Evolutionary conservation across 2,797 vertebrate genomes (phyloP).

Genomic region (Pachyuromys duprasi): DNA sequence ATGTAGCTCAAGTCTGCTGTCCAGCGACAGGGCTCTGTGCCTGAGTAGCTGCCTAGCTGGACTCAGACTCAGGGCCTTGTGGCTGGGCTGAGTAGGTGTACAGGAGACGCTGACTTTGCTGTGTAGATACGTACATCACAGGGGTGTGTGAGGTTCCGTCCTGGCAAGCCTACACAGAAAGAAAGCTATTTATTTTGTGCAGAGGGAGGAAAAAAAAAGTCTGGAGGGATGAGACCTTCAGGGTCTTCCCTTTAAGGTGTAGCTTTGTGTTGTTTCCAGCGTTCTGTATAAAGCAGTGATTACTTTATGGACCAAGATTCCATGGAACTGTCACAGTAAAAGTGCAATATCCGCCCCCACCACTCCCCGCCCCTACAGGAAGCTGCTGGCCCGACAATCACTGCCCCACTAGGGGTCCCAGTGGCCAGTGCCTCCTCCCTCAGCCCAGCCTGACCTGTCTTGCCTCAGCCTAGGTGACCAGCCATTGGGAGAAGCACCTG

Average conservation of each 20-base stretch:
- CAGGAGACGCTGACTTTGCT: constrained; percentile 79
- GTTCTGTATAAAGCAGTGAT: constrained; percentile 87
- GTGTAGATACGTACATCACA: constrained; percentile 92
- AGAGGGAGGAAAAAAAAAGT: constrained; percentile 82
- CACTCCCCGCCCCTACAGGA: background rate
- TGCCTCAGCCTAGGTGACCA: constrained; percentile 68
- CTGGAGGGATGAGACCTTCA: constrained; percentile 90
- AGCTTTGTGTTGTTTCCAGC: constrained; percentile 88
- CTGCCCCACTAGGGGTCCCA: constrained; percentile 68
- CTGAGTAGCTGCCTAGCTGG: constrained; percentile 76
- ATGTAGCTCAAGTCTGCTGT: background rate
- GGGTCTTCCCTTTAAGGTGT: constrained; percentile 89
- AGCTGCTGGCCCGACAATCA: constrained; percentile 91
- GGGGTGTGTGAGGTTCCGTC: constrained; percentile 88
- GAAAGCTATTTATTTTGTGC: constrained; percentile 95
- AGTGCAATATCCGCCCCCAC: constrained; percentile 90
- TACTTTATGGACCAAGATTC: constrained; percentile 91
- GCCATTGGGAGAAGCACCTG: constrained; percentile 75
- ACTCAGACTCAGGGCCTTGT: constrained; percentile 79
- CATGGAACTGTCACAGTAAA: constrained; percentile 89
- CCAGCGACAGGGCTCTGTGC: constrained; percentile 56
- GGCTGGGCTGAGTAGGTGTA: background rate
- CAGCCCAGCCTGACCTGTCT: constrained; percentile 55
- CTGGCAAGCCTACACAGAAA: constrained; percentile 88
- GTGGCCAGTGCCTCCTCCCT: constrained; percentile 62